Conservation (phyloP, 2,113 vertebrate species). For the Thamnaconus septentrionalis region DNA sequence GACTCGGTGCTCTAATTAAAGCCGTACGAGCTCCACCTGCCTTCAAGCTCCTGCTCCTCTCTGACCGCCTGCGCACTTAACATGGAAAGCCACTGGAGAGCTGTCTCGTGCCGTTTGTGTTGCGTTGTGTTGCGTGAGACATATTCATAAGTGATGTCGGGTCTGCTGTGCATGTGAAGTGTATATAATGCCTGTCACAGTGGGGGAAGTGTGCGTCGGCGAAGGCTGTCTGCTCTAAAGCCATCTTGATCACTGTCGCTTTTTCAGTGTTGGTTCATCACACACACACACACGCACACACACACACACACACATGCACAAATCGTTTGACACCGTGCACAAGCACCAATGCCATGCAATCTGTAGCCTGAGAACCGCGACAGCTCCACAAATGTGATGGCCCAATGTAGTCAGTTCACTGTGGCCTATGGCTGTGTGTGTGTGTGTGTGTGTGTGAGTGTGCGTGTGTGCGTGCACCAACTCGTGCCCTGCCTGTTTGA, state of each 20-base stretch:
- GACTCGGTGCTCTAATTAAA: too few relatives aligned
- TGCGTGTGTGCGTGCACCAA: not conserved
- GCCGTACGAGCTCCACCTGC: too few relatives aligned
- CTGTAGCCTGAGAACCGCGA: not conserved
- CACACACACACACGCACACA: not conserved
- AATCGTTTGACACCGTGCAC: constrained; percentile 9
- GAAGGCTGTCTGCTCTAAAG: constrained; percentile 1
- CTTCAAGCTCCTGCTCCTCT: too few relatives aligned
- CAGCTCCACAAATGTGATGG: not conserved
- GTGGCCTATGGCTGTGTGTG: not conserved
- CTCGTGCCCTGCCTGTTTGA: too few relatives aligned
- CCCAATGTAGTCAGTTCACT: constrained; percentile 19
- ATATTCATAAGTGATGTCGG: not conserved
- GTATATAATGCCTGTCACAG: not conserved
- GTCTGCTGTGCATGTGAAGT: not conserved
- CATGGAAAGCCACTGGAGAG: too few relatives aligned
- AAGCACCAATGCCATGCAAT: constrained; percentile 20
- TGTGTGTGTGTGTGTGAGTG: not conserved
- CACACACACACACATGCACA: not conserved
- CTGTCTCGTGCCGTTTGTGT: too few relatives aligned
- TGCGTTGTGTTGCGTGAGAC: not conserved
- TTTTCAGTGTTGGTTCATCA: not conserved
- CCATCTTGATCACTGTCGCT: constrained; percentile 8
- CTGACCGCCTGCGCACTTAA: not conserved
- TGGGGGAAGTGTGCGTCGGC: not conserved